Percentiles rank a stretch among this genome's conserved stretches.
phyloP scores from a whole-genome alignment of 2,113 vertebrate species.

The Sceloporus undulatus region DNA sequence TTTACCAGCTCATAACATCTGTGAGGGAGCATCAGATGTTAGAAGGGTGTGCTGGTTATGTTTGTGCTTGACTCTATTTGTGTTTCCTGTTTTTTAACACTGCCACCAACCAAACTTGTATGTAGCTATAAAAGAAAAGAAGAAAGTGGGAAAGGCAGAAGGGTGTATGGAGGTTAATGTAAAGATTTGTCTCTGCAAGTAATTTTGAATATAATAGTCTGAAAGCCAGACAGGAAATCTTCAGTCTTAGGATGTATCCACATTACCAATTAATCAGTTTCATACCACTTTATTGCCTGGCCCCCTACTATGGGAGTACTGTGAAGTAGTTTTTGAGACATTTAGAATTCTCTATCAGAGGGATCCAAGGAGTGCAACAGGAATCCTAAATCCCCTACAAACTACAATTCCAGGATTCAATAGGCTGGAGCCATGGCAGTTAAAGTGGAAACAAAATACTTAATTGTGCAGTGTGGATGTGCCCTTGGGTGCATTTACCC shows the following conservation, averaged over 20 bases:
- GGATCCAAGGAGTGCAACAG: no score
- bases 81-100: conserved; percentile 26
- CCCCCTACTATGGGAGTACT: no score
- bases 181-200: neutral
- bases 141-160: neutral
- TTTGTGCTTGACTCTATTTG: rapidly evolving
- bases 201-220: neutral
- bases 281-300: no score
- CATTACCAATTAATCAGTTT: no score
- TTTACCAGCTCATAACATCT: neutral
- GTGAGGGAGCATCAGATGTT: neutral
- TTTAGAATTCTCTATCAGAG: no score
- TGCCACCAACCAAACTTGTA: no score
- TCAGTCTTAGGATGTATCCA: neutral
- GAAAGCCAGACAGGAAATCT: neutral
- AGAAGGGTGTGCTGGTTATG: rapidly evolving
- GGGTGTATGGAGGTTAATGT: neutral
- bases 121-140: neutral
- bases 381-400: no score
- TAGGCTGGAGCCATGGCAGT: no score
- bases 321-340: no score
- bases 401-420: no score
- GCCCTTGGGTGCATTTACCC: neutral
- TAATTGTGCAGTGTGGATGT: no score
- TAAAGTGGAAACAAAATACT: no score